These are phyloP conservation scores for Volucella zonaria DNA, from an alignment of 2,888 invertebrate genomes.

Conservation along the genomic window DNA sequence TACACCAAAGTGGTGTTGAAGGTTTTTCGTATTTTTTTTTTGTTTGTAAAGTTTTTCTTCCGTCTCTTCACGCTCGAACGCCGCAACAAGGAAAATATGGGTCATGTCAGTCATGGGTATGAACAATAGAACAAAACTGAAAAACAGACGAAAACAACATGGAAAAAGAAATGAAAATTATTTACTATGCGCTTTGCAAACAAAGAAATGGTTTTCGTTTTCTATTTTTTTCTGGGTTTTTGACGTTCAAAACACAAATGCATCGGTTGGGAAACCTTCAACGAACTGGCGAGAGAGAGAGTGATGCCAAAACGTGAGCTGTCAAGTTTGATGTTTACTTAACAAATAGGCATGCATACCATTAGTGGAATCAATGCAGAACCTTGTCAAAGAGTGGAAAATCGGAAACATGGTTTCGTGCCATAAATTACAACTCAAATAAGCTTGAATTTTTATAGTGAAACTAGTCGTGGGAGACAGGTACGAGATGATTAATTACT, in stretches of 20 bases:
- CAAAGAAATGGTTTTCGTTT: slow-evolving; percentile 54
- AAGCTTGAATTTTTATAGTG: too few relatives aligned
- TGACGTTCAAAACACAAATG: slow-evolving; percentile 2
- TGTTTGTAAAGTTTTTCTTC: neutral
- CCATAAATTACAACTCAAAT: too few relatives aligned
- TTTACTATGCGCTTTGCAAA: slow-evolving; percentile 70
- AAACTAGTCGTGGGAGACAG: too few relatives aligned
- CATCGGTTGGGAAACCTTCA: slow-evolving; percentile 35
- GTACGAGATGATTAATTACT: too few relatives aligned
- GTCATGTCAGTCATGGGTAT: slow-evolving; percentile 68
- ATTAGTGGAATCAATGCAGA: slow-evolving; percentile 45
- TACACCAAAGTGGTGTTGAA: slow-evolving; percentile 60
- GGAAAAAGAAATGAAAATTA: slow-evolving; percentile 49
- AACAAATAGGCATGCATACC: slow-evolving; percentile 45
- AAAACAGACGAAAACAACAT: neutral
- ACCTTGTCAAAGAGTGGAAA: slow-evolving; percentile 45
- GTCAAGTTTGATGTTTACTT: slow-evolving; percentile 60
- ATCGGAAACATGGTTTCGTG: too few relatives aligned
- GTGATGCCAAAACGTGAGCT: slow-evolving; percentile 60
- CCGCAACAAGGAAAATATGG: slow-evolving; percentile 63
- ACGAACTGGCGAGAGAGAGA: slow-evolving; percentile 20
- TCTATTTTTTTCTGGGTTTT: neutral
- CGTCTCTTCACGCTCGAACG: slow-evolving; percentile 39
- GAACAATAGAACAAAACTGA: slow-evolving; percentile 46
- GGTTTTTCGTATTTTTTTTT: slow-evolving; percentile 53